Evolutionary conservation across 2,888 invertebrate species (phyloP).

Genomic region (Oscheius sp.): DNA sequence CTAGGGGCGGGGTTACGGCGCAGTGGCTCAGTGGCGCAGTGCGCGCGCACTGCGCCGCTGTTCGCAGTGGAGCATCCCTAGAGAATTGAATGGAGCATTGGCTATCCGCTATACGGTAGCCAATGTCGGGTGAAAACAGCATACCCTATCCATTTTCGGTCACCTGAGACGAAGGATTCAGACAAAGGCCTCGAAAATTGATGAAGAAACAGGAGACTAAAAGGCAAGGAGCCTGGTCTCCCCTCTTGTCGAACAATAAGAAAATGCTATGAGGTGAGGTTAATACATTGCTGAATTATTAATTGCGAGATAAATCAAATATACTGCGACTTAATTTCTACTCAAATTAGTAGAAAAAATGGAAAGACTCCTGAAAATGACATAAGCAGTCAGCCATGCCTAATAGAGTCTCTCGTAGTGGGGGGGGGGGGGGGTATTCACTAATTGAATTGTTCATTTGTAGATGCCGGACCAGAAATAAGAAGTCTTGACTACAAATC

Average conservation of each 20-base stretch:
- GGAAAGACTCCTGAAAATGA: conserved; percentile 1
- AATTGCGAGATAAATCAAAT: too few relatives aligned
- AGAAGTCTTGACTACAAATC: background rate
- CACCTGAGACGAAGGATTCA: conserved; percentile 23
- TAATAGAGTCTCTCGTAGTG: conserved; percentile 10
- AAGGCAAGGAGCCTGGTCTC: background rate
- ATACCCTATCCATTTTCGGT: background rate
- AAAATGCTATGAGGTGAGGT: background rate
- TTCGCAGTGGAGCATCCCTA: conserved; percentile 28
- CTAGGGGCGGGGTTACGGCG: conserved; percentile 30
- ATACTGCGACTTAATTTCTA: too few relatives aligned
- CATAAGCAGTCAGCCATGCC: conserved; percentile 4
- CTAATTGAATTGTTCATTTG: conserved; percentile 24
- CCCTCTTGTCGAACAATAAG: background rate
- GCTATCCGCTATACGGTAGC: conserved; percentile 24
- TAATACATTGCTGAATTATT: too few relatives aligned
- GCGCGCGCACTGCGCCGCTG: conserved; percentile 31
- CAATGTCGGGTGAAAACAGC: conserved; percentile 12
- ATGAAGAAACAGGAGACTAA: conserved; percentile 17
- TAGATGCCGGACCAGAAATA: background rate
- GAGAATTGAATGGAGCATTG: conserved; percentile 18
- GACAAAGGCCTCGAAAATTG: conserved; percentile 22
- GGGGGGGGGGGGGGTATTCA: too few relatives aligned
- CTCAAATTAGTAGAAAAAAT: too few relatives aligned
- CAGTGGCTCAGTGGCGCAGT: conserved; percentile 29